Percentiles rank a stretch among this genome's conserved stretches.
Evolutionary conservation across 2,797 vertebrate genomes (phyloP).

Genomic region (Sebastes variabilis): DNA sequence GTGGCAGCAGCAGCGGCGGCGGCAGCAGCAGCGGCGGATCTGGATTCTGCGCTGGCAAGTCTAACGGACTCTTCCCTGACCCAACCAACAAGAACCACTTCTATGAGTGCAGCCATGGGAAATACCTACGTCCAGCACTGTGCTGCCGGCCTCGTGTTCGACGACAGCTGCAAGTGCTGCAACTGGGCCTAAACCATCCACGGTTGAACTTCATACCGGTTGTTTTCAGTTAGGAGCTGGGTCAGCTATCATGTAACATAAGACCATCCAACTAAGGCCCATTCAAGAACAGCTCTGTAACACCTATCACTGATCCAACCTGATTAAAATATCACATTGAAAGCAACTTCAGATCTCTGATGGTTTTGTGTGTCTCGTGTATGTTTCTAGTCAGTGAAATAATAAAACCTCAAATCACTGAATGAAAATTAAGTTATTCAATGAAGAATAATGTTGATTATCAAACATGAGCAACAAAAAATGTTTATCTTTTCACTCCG

Average conservation of each 20-base stretch:
- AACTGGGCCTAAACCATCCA: conserved; percentile 75
- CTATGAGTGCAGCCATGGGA: conserved; percentile 72
- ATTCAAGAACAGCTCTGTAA: conserved; percentile 22
- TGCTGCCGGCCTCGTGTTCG: conserved; percentile 69
- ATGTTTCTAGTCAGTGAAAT: neutral
- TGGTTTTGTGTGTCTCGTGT: neutral
- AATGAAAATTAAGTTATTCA: neutral
- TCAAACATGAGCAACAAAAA: neutral
- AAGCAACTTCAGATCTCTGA: conserved; percentile 4
- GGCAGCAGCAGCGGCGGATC: conserved; percentile 44
- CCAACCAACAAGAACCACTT: conserved; percentile 73
- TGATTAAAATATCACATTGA: conserved; percentile 38
- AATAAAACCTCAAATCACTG: neutral
- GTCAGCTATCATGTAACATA: neutral
- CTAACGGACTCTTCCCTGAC: conserved; percentile 77
- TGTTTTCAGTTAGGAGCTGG: conserved; percentile 6
- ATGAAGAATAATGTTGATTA: neutral
- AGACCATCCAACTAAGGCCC: neutral
- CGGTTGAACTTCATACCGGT: neutral
- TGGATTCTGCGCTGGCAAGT: conserved; percentile 80
- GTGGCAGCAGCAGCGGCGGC: conserved; percentile 24
- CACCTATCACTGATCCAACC: neutral
- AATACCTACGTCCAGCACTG: conserved; percentile 65
- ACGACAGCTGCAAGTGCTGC: conserved; percentile 80
- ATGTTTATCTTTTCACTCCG: neutral